Evolutionary conservation across 2,888 invertebrate species (phyloP).

Genomic region (Pachydiplax longipennis): DNA sequence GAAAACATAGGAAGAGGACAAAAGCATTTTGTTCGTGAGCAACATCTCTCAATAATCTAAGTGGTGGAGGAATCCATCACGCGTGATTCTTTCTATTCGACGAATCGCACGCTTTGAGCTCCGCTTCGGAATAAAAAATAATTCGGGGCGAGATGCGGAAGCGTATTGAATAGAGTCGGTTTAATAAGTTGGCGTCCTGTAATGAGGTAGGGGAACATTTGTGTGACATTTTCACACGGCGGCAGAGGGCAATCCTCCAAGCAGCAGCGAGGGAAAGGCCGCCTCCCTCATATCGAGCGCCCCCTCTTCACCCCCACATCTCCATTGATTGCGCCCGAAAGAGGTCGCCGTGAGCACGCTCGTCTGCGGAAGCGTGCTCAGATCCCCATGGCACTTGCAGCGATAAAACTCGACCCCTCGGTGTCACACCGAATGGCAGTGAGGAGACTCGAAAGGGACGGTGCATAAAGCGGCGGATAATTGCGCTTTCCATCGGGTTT

Average conservation of each 20-base stretch:
- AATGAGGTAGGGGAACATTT: background rate
- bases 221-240: background rate
- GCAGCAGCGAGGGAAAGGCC: background rate
- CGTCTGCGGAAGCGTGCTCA: background rate
- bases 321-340: background rate
- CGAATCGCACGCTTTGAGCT: no score
- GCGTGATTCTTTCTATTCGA: no score
- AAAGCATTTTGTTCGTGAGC: no score
- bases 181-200: no score
- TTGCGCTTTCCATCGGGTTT: background rate
- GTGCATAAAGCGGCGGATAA: background rate
- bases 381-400: background rate
- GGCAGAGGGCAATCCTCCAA: background rate
- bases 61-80: no score
- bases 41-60: no score
- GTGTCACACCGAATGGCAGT: background rate
- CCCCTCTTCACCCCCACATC: background rate
- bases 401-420: background rate
- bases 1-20: no score
- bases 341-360: background rate
- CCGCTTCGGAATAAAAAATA: no score
- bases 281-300: background rate
- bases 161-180: no score
- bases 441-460: background rate
- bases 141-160: no score